Evolutionary conservation across 2,113 vertebrate genomes (phyloP).

Genomic region (Benthochromis sp.): DNA sequence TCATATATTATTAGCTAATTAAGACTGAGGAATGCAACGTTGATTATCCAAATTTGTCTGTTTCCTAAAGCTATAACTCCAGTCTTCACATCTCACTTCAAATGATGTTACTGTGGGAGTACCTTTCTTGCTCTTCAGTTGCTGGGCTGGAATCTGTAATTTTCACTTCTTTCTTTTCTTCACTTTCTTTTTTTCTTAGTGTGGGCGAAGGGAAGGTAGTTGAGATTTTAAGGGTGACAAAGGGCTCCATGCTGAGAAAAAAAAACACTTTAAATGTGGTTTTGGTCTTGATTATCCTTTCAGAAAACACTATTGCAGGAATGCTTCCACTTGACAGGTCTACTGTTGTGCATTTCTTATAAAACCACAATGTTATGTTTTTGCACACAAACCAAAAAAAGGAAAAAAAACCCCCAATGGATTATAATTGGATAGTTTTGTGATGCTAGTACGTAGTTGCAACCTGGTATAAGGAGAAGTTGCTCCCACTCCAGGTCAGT

Average conservation of each 20-base stretch:
- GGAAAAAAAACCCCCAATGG: fast-evolving
- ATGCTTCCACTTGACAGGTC: neutral
- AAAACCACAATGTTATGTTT: neutral
- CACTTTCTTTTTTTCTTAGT: neutral
- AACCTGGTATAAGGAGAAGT: neutral
- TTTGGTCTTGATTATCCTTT: neutral
- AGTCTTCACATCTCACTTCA: neutral
- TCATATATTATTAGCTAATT: neutral
- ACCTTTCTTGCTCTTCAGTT: neutral
- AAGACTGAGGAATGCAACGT: neutral
- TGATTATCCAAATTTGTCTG: neutral
- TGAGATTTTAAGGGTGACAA: neutral
- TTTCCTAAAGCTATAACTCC: neutral
- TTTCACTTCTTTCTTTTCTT: neutral
- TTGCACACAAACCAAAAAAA: neutral
- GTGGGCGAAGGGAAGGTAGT: neutral
- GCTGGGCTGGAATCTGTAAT: neutral
- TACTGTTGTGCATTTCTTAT: neutral
- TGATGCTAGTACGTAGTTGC: neutral
- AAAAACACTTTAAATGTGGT: neutral
- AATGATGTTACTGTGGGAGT: neutral
- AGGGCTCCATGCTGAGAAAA: neutral
- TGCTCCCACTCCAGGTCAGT: neutral
- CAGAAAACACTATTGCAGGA: neutral
- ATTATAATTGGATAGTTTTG: neutral